Percentiles rank a stretch among this genome's conserved stretches.
These are phyloP conservation scores for Cheumatopsyche charites DNA, from an alignment of 1,140 invertebrate genomes.

Conservation along the genomic window DNA sequence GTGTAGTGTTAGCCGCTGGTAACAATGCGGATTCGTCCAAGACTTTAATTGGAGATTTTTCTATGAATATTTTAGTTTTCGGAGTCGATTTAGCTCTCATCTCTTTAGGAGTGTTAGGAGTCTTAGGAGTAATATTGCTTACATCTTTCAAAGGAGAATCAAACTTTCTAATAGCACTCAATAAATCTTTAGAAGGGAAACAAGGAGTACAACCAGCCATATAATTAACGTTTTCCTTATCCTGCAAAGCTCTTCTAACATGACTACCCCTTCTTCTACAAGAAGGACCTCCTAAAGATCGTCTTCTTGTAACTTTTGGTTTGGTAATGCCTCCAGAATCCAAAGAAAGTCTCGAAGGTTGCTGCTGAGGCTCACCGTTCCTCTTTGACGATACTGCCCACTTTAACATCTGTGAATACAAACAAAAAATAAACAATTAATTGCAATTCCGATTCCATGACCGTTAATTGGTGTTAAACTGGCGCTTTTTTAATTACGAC, in stretches of 20 bases:
- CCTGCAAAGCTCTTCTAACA: conserved; percentile 33
- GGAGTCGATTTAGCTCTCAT: conserved; percentile 19
- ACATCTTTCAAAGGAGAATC: conserved; percentile 46
- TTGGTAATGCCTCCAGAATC: conserved; percentile 33
- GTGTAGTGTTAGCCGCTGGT: conserved; percentile 5
- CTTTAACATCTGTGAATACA: conserved; percentile 43
- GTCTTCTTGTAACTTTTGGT: conserved; percentile 29
- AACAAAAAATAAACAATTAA: conserved; percentile 16
- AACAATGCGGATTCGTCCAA: not conserved
- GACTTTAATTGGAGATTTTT: not conserved
- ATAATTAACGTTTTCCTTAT: conserved; percentile 43
- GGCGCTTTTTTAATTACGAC: conserved; percentile 22
- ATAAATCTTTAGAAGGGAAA: conserved; percentile 37
- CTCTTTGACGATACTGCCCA: conserved; percentile 46
- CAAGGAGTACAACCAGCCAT: conserved; percentile 41
- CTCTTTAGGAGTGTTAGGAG: conserved; percentile 30
- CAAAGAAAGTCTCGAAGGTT: conserved; percentile 35
- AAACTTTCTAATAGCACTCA: conserved; percentile 40
- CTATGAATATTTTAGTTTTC: not conserved
- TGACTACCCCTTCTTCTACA: conserved; percentile 23
- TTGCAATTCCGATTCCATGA: not conserved
- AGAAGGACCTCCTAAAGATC: conserved; percentile 38
- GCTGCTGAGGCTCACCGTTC: conserved; percentile 37
- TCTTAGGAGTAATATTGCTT: conserved; percentile 45
- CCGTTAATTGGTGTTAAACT: not conserved